Conservation (phyloP, 2,113 vertebrate species). For the Arenaria interpres region DNA sequence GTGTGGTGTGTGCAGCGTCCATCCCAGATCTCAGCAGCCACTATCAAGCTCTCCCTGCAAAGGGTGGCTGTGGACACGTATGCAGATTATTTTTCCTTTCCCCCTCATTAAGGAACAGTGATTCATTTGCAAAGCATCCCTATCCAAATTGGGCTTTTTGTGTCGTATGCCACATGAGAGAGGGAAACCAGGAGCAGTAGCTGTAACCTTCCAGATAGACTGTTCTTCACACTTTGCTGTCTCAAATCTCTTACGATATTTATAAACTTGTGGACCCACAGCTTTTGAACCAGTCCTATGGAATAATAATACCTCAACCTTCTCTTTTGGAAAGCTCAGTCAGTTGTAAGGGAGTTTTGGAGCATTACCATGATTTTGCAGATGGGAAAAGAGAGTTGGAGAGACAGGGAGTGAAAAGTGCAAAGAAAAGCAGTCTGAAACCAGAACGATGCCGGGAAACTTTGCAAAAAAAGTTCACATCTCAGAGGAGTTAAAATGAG, state of each 20-base stretch:
- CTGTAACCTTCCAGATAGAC: neutral
- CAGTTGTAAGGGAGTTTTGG: neutral
- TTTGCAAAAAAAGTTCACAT: neutral
- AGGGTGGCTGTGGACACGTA: neutral
- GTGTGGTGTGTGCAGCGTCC: fast-evolving
- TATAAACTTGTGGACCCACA: neutral
- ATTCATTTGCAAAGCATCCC: neutral
- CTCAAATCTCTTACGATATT: neutral
- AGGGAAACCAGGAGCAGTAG: neutral
- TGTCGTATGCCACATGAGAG: neutral
- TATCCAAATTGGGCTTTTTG: neutral
- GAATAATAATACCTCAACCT: neutral
- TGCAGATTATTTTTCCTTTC: neutral
- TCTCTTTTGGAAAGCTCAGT: neutral
- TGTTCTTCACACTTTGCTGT: neutral
- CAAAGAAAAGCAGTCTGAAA: neutral
- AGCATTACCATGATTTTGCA: neutral
- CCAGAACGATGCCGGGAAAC: neutral
- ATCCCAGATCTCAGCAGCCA: neutral
- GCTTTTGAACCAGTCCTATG: neutral
- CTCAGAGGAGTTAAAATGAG: neutral
- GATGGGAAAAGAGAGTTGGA: neutral
- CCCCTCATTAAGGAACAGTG: neutral
- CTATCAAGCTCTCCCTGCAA: neutral
- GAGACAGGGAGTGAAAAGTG: fast-evolving